Evolutionary conservation across 2,888 invertebrate genomes (phyloP).

Genomic region (Thecocarcelia acutangulata): DNA sequence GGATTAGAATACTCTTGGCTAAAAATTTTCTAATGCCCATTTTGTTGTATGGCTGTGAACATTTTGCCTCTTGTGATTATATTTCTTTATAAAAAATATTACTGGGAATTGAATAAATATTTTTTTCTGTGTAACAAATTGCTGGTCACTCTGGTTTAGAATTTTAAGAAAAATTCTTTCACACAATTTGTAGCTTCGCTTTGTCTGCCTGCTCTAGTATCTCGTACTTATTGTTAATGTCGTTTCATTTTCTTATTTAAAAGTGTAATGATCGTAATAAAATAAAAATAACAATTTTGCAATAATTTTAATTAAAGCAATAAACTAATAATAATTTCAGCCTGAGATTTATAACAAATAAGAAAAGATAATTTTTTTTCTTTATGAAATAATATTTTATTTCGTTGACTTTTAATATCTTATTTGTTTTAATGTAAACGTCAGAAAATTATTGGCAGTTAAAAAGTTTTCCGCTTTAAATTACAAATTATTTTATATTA

Average conservation of each 20-base stretch:
- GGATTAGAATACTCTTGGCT: no score
- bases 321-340: constrained; percentile 11
- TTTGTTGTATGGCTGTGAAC: no score
- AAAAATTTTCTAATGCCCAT: no score
- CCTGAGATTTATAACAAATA: constrained; percentile 21
- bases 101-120: no score
- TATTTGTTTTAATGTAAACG: neutral
- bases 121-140: neutral
- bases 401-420: neutral
- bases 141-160: constrained; percentile 1
- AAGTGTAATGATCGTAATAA: constrained; percentile 29
- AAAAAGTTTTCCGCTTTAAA: constrained; percentile 15
- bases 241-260: constrained; percentile 14
- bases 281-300: constrained; percentile 12
- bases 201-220: neutral
- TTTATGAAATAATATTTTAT: neutral
- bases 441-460: neutral
- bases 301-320: constrained; percentile 13
- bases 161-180: neutral
- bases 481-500: constrained; percentile 12
- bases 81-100: no score
- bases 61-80: no score
- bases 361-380: neutral
- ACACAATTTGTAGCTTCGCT: neutral
- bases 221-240: neutral